Evolutionary conservation across 2,888 invertebrate species (phyloP), one percentile per base, ranked within the genome.

Genomic region (Thumatha senex): DNA sequence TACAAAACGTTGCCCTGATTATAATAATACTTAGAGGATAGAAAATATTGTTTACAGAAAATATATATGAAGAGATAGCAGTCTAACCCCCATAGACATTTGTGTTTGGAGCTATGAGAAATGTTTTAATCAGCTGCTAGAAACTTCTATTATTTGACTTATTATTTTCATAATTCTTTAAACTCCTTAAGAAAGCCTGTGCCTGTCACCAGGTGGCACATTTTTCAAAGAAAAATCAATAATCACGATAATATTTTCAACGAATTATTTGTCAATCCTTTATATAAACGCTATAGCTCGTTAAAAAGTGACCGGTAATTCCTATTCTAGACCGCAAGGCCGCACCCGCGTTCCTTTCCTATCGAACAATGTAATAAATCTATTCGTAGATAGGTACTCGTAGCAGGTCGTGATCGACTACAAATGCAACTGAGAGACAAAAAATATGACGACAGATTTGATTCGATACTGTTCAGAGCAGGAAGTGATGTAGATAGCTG

Each of bases 341-440:
- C 64, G 63, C 52, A 61, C 59, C 68, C 63, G 72, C 75, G 68
- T 75, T 69, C 72, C 67, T 60, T 75, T 69, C 72, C 67, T 60
- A 60, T 58, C 56, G 53, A 54, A 53, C 65, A 64, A 62, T 61
- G 64, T 54, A 65, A 72, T 69, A 65, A 61, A 55, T 67, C 60
- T 54, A 48, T 54, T 46, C 48, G 41, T 61, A 34, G 48, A 48
- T 48, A 46, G 1, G 36, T 18, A n/a, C n/a, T n/a, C n/a, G n/a
- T n/a, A 61, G 55, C 54, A 39, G 62, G 58, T 71, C 68, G 66
- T 70, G 70, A 68, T 60, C 55, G 47, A 67, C 64, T 51, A 55
- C 50, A 46, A 63, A 48, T 56, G 40, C 33, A 31, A 45, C 40
- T 30, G 39, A 44, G 12, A 18, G 30, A 14, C 40, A 52, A 51